These are phyloP conservation scores for Drepana falcataria DNA, from an alignment of 2,888 invertebrate genomes.

Conservation along the genomic window DNA sequence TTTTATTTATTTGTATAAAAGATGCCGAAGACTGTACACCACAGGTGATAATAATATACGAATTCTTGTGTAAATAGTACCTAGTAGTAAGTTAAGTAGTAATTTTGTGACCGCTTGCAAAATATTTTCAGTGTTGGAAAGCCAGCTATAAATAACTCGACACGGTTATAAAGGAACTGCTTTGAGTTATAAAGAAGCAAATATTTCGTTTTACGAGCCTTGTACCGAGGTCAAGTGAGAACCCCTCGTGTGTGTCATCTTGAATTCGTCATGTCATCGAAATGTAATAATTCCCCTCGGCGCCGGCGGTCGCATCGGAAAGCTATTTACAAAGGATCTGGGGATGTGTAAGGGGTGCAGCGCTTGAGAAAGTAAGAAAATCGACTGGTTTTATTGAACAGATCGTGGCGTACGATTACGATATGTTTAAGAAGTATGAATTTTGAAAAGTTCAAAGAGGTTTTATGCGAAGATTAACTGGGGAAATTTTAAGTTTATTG, in stretches of 20 bases:
- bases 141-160: not conserved
- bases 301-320: slow-evolving; percentile 42
- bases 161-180: not conserved
- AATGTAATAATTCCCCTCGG: slow-evolving; percentile 70
- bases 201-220: slow-evolving; percentile 14
- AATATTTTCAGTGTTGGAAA: not conserved
- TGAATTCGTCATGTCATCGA: slow-evolving; percentile 73
- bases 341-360: slow-evolving; percentile 38
- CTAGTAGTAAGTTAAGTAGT: no score
- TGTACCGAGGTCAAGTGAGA: slow-evolving; percentile 41
- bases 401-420: slow-evolving; percentile 24
- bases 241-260: slow-evolving; percentile 49
- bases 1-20: no score
- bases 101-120: no score
- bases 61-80: no score
- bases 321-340: slow-evolving; percentile 65
- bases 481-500: no score
- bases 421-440: slow-evolving; percentile 16
- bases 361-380: slow-evolving; percentile 43
- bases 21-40: no score
- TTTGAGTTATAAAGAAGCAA: not conserved
- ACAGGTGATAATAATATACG: no score
- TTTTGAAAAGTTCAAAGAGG: slow-evolving; percentile 1
- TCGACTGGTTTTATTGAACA: slow-evolving; percentile 36
- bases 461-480: no score